Percentiles rank a stretch among this genome's conserved stretches.
Evolutionary conservation across 92 coral and sea anemone genomes (phyloP).

Genomic region (Zoanthus gigantus): DNA sequence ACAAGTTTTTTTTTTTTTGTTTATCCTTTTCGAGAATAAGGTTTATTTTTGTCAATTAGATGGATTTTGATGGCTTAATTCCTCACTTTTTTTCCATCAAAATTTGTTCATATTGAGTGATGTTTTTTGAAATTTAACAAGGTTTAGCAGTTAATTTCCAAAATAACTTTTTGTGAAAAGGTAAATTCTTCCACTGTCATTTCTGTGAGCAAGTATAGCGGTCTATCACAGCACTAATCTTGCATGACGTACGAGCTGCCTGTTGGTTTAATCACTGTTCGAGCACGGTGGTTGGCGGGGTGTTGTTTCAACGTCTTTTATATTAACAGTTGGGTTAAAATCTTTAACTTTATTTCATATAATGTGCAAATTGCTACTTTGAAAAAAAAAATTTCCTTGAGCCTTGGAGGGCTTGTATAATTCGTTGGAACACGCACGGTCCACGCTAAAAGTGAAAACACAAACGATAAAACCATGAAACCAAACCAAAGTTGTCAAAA

Average conservation of each 20-base stretch:
- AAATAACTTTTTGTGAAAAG: neutral
- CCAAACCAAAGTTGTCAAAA: neutral
- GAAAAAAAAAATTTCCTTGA: neutral
- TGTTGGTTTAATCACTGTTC: neutral
- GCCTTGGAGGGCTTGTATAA: neutral
- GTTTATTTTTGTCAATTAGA: too few species aligned
- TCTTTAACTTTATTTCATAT: too few species aligned
- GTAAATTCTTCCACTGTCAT: neutral
- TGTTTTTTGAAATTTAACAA: too few species aligned
- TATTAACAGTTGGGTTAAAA: too few species aligned
- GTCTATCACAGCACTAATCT: neutral
- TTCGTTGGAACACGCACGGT: neutral
- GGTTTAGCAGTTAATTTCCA: too few species aligned
- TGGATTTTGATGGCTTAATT: too few species aligned
- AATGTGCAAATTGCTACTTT: too few species aligned
- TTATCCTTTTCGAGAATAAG: too few species aligned
- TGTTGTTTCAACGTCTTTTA: neutral
- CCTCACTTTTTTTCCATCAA: too few species aligned
- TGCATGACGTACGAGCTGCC: neutral
- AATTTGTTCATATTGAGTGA: too few species aligned
- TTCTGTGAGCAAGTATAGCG: neutral
- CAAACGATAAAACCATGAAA: neutral
- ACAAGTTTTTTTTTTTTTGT: too few species aligned
- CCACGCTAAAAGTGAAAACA: neutral
- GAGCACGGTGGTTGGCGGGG: neutral